phyloP scores from a whole-genome alignment of 2,888 invertebrate species.

The Eupithecia centaureata region DNA sequence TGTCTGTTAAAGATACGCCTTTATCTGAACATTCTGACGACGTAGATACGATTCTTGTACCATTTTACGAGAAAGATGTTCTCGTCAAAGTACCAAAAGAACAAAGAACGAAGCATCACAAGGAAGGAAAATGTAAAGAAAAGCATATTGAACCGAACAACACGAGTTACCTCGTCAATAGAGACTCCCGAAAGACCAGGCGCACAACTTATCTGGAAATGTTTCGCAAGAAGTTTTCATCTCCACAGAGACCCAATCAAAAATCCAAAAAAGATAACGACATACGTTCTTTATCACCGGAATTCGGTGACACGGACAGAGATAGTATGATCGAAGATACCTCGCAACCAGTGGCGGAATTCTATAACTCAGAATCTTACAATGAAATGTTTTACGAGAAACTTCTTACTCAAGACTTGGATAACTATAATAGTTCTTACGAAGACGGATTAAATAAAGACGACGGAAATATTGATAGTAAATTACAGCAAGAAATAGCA shows the following conservation, averaged over 20 bases:
- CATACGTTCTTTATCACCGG: slow-evolving; percentile 73
- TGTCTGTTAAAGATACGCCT: slow-evolving; percentile 42
- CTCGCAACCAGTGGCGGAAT: slow-evolving; percentile 56
- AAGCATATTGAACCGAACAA: slow-evolving; percentile 48
- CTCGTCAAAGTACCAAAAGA: slow-evolving; percentile 72
- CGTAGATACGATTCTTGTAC: slow-evolving; percentile 75
- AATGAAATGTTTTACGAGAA: slow-evolving; percentile 77
- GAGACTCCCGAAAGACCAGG: slow-evolving; percentile 53
- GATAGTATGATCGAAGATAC: slow-evolving; percentile 67
- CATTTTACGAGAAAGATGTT: slow-evolving; percentile 79
- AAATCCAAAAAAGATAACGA: slow-evolving; percentile 49
- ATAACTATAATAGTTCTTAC: slow-evolving; percentile 59
- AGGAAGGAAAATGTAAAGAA: slow-evolving; percentile 44
- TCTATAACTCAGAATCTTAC: slow-evolving; percentile 72
- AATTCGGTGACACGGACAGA: slow-evolving; percentile 75
- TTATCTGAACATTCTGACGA: slow-evolving; percentile 53
- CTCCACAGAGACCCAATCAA: slow-evolving; percentile 43
- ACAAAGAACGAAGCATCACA: slow-evolving; percentile 53
- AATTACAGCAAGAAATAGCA: slow-evolving; percentile 50
- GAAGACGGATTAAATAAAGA: slow-evolving; percentile 49
- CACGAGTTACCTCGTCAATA: slow-evolving; percentile 68
- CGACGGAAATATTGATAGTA: slow-evolving; percentile 24
- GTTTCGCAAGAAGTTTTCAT: slow-evolving; percentile 71
- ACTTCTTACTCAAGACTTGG: slow-evolving; percentile 60
- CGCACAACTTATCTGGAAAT: slow-evolving; percentile 68